These are phyloP conservation scores for Diprion similis DNA, from an alignment of 1,140 invertebrate species.

Conservation along the genomic window DNA sequence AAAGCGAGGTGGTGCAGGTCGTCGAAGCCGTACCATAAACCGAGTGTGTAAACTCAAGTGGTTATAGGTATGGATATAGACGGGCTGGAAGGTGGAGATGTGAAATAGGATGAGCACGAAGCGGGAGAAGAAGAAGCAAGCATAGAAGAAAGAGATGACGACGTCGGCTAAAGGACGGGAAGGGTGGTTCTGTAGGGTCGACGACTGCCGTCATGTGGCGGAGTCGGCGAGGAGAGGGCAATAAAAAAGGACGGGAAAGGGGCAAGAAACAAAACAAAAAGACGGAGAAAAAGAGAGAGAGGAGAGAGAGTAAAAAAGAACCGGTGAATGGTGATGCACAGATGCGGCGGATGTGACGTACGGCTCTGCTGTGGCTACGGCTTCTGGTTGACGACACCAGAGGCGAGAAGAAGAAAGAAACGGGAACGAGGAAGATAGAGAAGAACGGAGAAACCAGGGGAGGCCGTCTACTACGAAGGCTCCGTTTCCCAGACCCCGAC, in stretches of 20 bases:
- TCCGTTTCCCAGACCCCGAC: slow-evolving; percentile 3
- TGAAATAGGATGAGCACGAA: too few species aligned
- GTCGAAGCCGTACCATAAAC: too few species aligned
- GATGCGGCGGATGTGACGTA: slow-evolving; percentile 55
- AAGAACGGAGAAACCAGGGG: slow-evolving; percentile 11
- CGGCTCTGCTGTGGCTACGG: slow-evolving; percentile 24
- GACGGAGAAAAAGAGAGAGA: slow-evolving; percentile 2
- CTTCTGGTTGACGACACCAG: background rate
- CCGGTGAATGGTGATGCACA: slow-evolving; percentile 49
- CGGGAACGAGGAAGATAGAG: background rate
- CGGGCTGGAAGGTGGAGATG: too few species aligned
- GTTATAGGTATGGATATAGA: too few species aligned
- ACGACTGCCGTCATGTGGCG: too few species aligned
- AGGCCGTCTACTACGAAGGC: background rate
- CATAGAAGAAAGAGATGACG: too few species aligned
- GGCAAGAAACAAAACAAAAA: background rate
- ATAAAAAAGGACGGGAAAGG: background rate
- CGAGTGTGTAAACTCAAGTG: too few species aligned
- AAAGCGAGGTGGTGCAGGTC: too few species aligned
- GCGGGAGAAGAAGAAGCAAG: too few species aligned
- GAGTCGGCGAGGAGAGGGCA: too few species aligned
- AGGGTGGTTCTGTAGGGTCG: too few species aligned
- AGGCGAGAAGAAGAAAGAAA: background rate
- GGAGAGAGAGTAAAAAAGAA: slow-evolving; percentile 33
- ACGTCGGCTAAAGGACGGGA: too few species aligned